Base-by-base conservation (phyloP, 2,113 vertebrate species). In the Malurus cyaneus region DNA sequence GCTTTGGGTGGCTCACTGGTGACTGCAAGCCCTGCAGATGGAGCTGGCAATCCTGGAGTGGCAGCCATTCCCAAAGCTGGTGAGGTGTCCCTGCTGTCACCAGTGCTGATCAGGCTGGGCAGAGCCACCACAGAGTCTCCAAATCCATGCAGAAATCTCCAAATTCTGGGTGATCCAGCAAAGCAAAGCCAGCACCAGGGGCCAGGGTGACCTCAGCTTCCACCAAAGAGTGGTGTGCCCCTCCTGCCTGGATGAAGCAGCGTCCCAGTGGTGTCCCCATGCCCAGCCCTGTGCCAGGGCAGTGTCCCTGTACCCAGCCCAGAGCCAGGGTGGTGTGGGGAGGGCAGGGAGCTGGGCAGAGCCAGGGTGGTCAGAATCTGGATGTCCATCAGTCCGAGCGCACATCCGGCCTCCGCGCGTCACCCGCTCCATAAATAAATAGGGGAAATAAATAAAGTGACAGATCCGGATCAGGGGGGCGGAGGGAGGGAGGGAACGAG, bases 381-480 rank as follows among this genome's bases (percentile, higher is more conserved):
- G 42, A 3, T 6, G 85, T 80, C 74, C 76, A 14, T 84, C 71
- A 29, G 88, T 70, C 60, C 9, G 2, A 84, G 50, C 1, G 4
- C 36, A 24, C 60, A 57, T 67, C 73, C 93, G 9, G 66, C 44
- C 81, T 44, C 94, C 5, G 36, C 17, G 9, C 46, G 41, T 36
- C 82, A 41, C 64, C 92, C 80, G 26, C 96, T 96, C 95, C 97
- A 92, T 80, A 89, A 98, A 98, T 98, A 98, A 98, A 98, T 98
- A 97, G 64, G 14, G 89, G 93, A 97, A 97, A 98, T 98, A 98
- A 98, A 98, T 98, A 98, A 97, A 96, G 96, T 90, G 96, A 94
- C 86, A 50, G 94, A 80, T 94, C 94, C 53, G 7, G 87, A 28
- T 12, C 2, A 10, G 34, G 54, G 12, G 31, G 34, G 24, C 1